Percentiles rank a stretch among this genome's conserved stretches.
Evolutionary conservation across 2,797 vertebrate species (phyloP).

Genomic region (Lepus townsendii): DNA sequence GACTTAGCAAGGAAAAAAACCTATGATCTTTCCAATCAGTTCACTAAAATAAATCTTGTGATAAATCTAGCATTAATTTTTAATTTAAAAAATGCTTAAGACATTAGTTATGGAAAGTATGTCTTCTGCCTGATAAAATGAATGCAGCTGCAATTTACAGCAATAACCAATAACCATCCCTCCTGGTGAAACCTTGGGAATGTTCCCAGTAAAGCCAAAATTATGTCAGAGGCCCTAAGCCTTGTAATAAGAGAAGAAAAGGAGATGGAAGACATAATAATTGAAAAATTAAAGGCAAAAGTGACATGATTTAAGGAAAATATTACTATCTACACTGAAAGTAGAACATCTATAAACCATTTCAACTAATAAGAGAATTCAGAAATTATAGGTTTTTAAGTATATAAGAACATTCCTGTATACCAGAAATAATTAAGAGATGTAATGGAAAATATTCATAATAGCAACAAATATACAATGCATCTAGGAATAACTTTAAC

Average conservation of each 20-base stretch:
- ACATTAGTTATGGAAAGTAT: not conserved
- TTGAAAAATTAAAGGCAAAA: conserved; percentile 53
- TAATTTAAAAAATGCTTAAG: not conserved
- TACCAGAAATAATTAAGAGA: conserved; percentile 44
- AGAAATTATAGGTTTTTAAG: not conserved
- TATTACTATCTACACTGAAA: not conserved
- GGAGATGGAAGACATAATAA: not conserved
- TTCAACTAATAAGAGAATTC: not conserved
- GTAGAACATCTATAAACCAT: not conserved
- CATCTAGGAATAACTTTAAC: conserved; percentile 9
- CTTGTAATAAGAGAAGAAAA: not conserved
- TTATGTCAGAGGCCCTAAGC: not conserved
- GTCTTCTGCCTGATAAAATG: conserved; percentile 6
- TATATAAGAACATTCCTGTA: not conserved
- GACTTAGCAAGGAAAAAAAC: not conserved
- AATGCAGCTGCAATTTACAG: conserved; percentile 10
- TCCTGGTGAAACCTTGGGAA: not conserved
- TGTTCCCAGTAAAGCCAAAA: conserved; percentile 19
- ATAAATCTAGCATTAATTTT: conserved; percentile 2
- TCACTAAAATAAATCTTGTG: not conserved
- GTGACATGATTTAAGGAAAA: not conserved
- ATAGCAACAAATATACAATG: not conserved
- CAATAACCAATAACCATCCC: not conserved
- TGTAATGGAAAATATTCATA: not conserved
- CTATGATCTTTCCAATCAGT: not conserved